Evolutionary conservation across 2,888 invertebrate species (phyloP), one percentile per base, ranked within the genome.

Genomic region (Minunthozetes semirufus): DNA sequence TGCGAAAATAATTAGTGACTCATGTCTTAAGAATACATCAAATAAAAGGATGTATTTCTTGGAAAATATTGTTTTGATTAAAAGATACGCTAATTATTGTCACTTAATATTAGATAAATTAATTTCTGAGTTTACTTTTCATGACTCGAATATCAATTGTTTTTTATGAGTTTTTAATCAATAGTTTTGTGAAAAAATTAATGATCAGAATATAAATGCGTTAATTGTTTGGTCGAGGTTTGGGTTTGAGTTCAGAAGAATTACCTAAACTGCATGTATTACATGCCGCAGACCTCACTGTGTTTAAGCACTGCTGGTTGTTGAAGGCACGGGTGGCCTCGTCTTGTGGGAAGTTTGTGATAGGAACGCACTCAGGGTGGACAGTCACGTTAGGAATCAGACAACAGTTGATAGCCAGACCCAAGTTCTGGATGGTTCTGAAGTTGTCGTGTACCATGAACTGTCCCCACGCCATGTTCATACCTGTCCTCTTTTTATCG

Each of bases 371-470:
- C 70, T 76, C 76, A 2, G 76, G 76, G 70, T 76, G 76, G 1
- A 71, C 72, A 25, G 72, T 70, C 5, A 68, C 72, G 46, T 72
- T 72, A 6, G 76, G 76, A 22, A 75, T 76, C n/a, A 76, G 42
- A 75, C 76, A 76, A 29, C 75, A 75, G 33, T 75, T 75, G 75
- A 75, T 75, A 38, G 76, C 68, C 11, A 75, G 61, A 27, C 75
- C 76, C 27, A 76, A 27, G 46, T 66, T 76, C 33, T 72, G 75
- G 19, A 75, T 72, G 6, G 76, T 76, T n/a, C 76, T 66, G 72
- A 95, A 94, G 73, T 95, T 86, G 83, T 96, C 96, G 84, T 97
- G 96, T 83, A 96, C 96, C 27, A 96, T 83, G 80, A 96, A 84
- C 83, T 77, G 77, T 4, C 77, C 77, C 77, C 77, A 77, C 56